Evolutionary conservation across 2,113 vertebrate species (phyloP).

Genomic region (Notarius lentiginosus): DNA sequence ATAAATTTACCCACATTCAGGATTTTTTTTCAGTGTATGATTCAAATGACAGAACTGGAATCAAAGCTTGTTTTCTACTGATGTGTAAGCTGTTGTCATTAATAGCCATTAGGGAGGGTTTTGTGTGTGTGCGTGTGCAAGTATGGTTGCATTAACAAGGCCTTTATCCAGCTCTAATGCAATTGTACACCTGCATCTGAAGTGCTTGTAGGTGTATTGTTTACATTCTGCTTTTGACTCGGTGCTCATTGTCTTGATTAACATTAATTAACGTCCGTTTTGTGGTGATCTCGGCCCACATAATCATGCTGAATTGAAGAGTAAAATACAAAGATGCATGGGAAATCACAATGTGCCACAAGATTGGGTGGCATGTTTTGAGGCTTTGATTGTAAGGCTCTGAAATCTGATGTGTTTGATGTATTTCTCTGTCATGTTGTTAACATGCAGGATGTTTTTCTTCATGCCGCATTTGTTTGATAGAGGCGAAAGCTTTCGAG

Average conservation of each 20-base stretch:
- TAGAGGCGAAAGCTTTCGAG: conserved; percentile 10
- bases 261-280: neutral
- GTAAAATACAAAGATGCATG: neutral
- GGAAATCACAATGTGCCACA: neutral
- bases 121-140: neutral
- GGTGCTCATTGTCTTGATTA: conserved; percentile 21
- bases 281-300: neutral
- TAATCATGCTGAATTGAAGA: neutral
- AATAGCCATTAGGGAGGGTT: neutral
- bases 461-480: neutral
- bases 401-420: neutral
- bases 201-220: conserved; percentile 20
- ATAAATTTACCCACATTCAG: neutral
- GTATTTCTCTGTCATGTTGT: neutral
- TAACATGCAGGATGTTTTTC: neutral
- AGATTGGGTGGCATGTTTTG: neutral
- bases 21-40: neutral
- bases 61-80: neutral
- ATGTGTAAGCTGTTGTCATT: neutral
- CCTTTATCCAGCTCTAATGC: conserved; percentile 11
- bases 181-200: conserved; percentile 27
- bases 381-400: neutral
- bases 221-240: conserved; percentile 19
- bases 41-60: neutral
- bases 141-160: conserved; percentile 1